Evolutionary conservation across 2,888 invertebrate genomes (phyloP), one percentile per base, ranked within the genome.

Genomic region (Dasypogon diadema): DNA sequence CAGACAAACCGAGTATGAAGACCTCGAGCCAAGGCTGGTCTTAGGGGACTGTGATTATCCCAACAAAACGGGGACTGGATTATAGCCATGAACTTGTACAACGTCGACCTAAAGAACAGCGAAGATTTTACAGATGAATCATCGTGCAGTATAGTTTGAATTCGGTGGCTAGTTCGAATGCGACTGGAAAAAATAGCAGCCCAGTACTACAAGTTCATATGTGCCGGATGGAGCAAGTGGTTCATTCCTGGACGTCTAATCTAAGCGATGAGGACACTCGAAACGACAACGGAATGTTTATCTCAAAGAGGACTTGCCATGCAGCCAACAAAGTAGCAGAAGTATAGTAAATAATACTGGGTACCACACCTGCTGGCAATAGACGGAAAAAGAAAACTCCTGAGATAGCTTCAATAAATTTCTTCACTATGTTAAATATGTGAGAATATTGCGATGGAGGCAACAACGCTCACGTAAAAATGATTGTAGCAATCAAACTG

Each of bases 241-340:
- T 55, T 26, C 63, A 73, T 8, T 74, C 72, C 14, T 58, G 58
- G 8, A 54, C 58, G 10, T 58, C 74, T 1, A 30, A 76, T 12
- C 5, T 77, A 42, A 78, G 78, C 48, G 79, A 78, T 63, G 78
- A 78, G 26, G 80, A 80, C 46, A 77, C 78, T 14, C 68, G 78
- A 3, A 78, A 79, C 30, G 77, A 72, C n/a, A 72, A 77, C 12
- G 65, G 68, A 55, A 78, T 78, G 3, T 79, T 79, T 55, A 78
- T 77, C 51, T 78, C 80, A 16, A 77, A 79, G 42, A 77, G 77
- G 18, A 79, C 78, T n/a, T 55, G 79, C 34, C 46, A 75, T 42
- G 48, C 91, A 8, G n/a, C 12, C 1, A 48, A 16, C 6, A 56
- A 37, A 12, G 55, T 56, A 3, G 14, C 42, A 8, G 46, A 22